Conservation (phyloP, 2,888 invertebrate genomes). For the Spodoptera exigua region DNA sequence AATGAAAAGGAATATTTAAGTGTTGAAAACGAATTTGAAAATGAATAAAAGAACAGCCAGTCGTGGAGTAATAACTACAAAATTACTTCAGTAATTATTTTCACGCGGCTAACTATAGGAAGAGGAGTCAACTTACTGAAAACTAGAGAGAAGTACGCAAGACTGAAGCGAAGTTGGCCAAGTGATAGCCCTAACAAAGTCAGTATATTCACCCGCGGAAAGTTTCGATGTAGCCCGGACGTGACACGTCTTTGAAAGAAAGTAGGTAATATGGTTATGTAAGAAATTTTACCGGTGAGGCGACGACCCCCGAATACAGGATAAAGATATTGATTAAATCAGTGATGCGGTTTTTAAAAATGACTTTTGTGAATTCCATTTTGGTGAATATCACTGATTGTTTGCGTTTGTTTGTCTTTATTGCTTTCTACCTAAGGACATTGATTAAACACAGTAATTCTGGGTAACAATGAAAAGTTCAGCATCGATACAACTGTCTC, state of each 20-base stretch:
- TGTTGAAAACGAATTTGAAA: too few relatives aligned
- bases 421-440: too few relatives aligned
- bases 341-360: slow-evolving; percentile 5
- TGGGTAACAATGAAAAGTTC: background rate
- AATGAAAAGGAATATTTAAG: too few relatives aligned
- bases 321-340: slow-evolving; percentile 49
- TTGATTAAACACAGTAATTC: too few relatives aligned
- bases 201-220: slow-evolving; percentile 47
- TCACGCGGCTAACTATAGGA: too few relatives aligned
- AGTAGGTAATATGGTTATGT: slow-evolving; percentile 50
- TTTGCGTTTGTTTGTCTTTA: too few relatives aligned
- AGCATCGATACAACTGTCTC: background rate
- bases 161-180: slow-evolving; percentile 11
- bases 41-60: too few relatives aligned
- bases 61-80: too few relatives aligned
- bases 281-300: slow-evolving; percentile 39
- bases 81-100: too few relatives aligned
- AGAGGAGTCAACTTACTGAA: slow-evolving; percentile 12
- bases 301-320: slow-evolving; percentile 40
- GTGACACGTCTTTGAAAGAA: slow-evolving; percentile 53
- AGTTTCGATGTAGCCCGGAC: slow-evolving; percentile 50
- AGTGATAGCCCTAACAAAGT: slow-evolving; percentile 43
- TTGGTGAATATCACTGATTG: background rate
- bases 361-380: slow-evolving; percentile 12
- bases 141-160: slow-evolving; percentile 13